Evolutionary conservation across 2,113 vertebrate genomes (phyloP), one percentile per base, ranked within the genome.

Genomic region (Scophthalmus maximus): DNA sequence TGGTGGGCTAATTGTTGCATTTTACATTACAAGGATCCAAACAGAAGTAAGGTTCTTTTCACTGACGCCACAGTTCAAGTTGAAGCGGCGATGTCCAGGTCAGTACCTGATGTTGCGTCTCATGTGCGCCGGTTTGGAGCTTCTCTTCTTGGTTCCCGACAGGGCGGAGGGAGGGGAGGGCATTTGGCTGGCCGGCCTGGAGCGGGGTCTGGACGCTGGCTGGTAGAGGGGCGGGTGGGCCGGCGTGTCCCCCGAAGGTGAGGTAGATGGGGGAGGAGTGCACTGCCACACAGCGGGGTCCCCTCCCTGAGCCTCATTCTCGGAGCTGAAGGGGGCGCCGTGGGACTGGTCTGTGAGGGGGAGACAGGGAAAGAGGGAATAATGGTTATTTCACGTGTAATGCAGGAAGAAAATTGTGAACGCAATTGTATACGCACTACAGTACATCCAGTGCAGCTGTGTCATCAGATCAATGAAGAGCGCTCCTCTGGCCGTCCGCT

Each of bases 21-120:
- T 42, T 49, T 8, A n/a, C 20, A 8, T 47, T 7, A 44, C 46
- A 22, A 9, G 46, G 1, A n/a, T n/a, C n/a, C n/a, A n/a, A n/a
- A 47, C 1, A 47, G n/a, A 2, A 47, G n/a, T 20, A n/a, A 47
- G 15, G 42, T n/a, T n/a, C n/a, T n/a, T n/a, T n/a, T n/a, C n/a
- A n/a, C n/a, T n/a, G n/a, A n/a, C n/a, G n/a, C 11, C 9, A 40
- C 36, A 40, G 11, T 40, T 67, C 4, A 6, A 7, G 53, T 17
- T 50, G 0, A 8, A 18, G 23, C 5, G 17, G 8, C 29, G 12
- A 2, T 4, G 0, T 0, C 0, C n/a, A n/a, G 11, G n/a, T 44
- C 17, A 22, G 82, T 81, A 98, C 96, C 96, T 93, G 92, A 98
- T 98, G 91, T 98, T 98, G 76, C 96, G 95, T 86, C 97, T 95